Evolutionary conservation across 2,113 vertebrate species (phyloP).

Genomic region (Suncus etruscus): DNA sequence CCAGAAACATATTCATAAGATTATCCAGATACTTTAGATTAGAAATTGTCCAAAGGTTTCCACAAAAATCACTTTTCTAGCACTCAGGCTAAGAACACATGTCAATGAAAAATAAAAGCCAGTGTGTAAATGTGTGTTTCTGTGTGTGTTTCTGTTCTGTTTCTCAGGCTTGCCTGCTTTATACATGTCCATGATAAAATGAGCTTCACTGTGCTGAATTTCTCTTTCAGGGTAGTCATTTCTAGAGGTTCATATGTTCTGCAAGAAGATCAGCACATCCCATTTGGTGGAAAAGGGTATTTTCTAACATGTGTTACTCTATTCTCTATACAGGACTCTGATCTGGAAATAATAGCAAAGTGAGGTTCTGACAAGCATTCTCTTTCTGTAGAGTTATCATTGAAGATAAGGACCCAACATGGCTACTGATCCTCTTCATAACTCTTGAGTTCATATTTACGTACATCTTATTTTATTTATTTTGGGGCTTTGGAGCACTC

Average conservation of each 20-base stretch:
- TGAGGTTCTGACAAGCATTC: not conserved
- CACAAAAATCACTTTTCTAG: slow-evolving; percentile 9
- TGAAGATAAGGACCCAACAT: slow-evolving; percentile 33
- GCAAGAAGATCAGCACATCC: not conserved
- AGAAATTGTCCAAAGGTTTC: slow-evolving; percentile 50
- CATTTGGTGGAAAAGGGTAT: not conserved
- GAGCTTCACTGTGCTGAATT: not conserved
- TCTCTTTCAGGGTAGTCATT: not conserved
- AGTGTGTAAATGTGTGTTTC: not conserved
- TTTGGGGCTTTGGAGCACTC: no score
- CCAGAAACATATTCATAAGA: slow-evolving; percentile 31
- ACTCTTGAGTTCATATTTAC: slow-evolving; percentile 68
- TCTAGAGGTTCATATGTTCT: not conserved
- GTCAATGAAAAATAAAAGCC: slow-evolving; percentile 59
- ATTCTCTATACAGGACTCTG: slow-evolving; percentile 25
- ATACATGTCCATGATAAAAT: not conserved
- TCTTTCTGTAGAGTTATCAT: not conserved
- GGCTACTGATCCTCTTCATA: slow-evolving; percentile 28
- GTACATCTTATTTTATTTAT: not conserved
- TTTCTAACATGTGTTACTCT: slow-evolving; percentile 4
- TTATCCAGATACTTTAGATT: slow-evolving; percentile 42
- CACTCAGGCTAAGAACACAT: slow-evolving; percentile 38
- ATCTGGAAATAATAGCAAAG: slow-evolving; percentile 57
- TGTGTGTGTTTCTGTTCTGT: not conserved
- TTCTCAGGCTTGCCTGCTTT: not conserved